Evolutionary conservation across 1,140 invertebrate species (phyloP).

Genomic region (Trachymyrmex septentrionalis): DNA sequence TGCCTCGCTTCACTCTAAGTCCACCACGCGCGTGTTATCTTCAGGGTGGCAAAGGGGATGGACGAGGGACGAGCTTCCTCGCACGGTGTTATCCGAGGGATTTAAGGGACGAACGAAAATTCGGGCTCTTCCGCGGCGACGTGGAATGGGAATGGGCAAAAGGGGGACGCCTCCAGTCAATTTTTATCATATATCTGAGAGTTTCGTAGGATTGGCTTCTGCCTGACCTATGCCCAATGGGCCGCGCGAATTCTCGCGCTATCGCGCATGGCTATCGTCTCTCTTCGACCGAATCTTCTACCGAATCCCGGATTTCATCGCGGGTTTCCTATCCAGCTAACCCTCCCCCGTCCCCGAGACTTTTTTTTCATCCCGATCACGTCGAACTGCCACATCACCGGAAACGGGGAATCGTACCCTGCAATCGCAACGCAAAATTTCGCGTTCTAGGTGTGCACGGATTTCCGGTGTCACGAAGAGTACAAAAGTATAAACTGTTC

Average conservation of each 20-base stretch:
- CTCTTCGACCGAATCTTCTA: constrained; percentile 68
- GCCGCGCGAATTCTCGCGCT: constrained; percentile 81
- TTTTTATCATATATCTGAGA: constrained; percentile 85
- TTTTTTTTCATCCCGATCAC: constrained; percentile 36
- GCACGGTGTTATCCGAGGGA: constrained; percentile 78
- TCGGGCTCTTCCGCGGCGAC: constrained; percentile 67
- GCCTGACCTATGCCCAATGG: constrained; percentile 85
- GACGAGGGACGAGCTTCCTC: constrained; percentile 68
- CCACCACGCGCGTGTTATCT: constrained; percentile 59
- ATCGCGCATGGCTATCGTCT: constrained; percentile 80
- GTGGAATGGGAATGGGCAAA: constrained; percentile 9
- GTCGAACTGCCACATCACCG: constrained; percentile 44
- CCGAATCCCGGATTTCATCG: constrained; percentile 69
- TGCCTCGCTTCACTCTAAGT: constrained; percentile 66
- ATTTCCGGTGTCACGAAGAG: constrained; percentile 45
- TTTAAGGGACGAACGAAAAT: constrained; percentile 81
- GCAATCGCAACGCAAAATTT: constrained; percentile 61
- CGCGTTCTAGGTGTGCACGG: constrained; percentile 22
- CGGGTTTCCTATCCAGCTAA: constrained; percentile 45
- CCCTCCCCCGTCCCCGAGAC: not conserved
- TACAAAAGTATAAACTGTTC: constrained; percentile 30
- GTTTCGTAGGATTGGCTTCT: constrained; percentile 84
- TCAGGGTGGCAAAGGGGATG: constrained; percentile 54
- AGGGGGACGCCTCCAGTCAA: constrained; percentile 80
- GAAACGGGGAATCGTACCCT: constrained; percentile 63